Evolutionary conservation across 2,888 invertebrate genomes (phyloP), one percentile per base, ranked within the genome.

Genomic region (Hemicrepidius hirtus): DNA sequence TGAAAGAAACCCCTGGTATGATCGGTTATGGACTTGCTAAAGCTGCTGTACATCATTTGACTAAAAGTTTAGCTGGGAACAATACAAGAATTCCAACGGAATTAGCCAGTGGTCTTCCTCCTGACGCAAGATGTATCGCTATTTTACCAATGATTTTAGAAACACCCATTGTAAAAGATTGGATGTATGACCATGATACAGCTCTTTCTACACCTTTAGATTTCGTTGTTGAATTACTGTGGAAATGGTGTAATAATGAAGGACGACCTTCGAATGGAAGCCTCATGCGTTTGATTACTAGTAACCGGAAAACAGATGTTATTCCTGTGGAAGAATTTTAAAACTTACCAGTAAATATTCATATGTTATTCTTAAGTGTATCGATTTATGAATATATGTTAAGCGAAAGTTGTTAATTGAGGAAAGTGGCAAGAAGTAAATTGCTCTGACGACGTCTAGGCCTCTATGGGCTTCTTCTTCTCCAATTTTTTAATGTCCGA

Each of bases 151-250:
- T 24, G 0, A 99, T 98, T 16, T 88, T 99, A 72, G 99, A 99
- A 83, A 99, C 99, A 0, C 98, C 98, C 74, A 98, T 98, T 97
- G 99, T 99, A 84, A 91, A 98, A 67, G 98, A 98, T 87, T 98
- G 95, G 94, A 99, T 99, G 99, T 94, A 98, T 0, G 79, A 92
- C 81, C 97, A 96, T 13, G 98, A 99, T 85, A 94, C 93, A 76
- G 88, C 94, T 21, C 91, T 94, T 6, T 99, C 99, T 99, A 99
- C 99, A 9, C 92, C 98, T 0, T 87, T 99, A 41, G 91, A 92
- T 64, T 97, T 92, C 87, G 91, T 99, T 35, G 95, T 98, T 49
- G 91, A 94, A 92, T 94, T 95, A 59, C 93, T 97, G 80, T 88
- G 90, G 81, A 93, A 94, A 81, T 98, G 98, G 98, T 90, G 92